Evolutionary conservation across 2,888 invertebrate species (phyloP).

Genomic region (Lingula anatina): DNA sequence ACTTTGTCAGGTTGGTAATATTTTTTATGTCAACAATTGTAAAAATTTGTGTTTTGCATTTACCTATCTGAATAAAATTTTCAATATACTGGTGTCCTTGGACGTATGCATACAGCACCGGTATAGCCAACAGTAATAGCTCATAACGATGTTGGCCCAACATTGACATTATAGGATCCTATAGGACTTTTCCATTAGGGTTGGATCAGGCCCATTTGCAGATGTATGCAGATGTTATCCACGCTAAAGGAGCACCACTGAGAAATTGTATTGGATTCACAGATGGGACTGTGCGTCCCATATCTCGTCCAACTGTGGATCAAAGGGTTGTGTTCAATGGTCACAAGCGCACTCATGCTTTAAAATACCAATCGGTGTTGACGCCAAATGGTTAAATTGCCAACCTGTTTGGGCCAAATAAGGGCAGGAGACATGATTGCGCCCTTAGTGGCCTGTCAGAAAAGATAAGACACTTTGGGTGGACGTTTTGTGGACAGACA

Average conservation of each 20-base stretch:
- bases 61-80: too few relatives aligned
- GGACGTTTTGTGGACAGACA: neutral
- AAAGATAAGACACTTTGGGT: neutral
- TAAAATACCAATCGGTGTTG: neutral
- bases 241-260: conserved; percentile 2
- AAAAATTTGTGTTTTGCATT: too few relatives aligned
- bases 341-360: neutral
- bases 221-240: conserved; percentile 2
- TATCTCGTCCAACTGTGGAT: conserved; percentile 6
- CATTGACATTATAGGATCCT: too few relatives aligned
- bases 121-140: too few relatives aligned
- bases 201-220: neutral
- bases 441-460: conserved; percentile 1
- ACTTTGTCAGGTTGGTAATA: too few relatives aligned
- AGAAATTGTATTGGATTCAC: conserved; percentile 9
- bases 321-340: neutral
- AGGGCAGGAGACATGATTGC: neutral
- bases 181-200: too few relatives aligned
- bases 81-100: too few relatives aligned
- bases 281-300: conserved; percentile 12
- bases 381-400: neutral
- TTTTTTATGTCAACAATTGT: too few relatives aligned
- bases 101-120: too few relatives aligned
- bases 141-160: too few relatives aligned
- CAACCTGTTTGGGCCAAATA: neutral